Evolutionary conservation across 2,113 vertebrate genomes (phyloP), one percentile per base, ranked within the genome.

Genomic region (Suncus etruscus): DNA sequence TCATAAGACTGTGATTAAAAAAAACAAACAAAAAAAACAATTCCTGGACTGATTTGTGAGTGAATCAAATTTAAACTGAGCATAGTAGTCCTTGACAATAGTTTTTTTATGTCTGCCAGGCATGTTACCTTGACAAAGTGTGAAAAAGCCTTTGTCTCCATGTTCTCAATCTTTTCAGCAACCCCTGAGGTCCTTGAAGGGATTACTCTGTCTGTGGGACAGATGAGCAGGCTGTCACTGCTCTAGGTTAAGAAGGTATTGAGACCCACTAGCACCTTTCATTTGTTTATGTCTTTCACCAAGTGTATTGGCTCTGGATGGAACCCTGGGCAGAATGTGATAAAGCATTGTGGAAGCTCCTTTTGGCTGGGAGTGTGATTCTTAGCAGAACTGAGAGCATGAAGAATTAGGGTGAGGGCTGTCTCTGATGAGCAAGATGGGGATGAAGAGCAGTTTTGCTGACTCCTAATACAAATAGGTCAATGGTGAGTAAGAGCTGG

Each of bases 61-160:
- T 84, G 69, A 70, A 50, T 48, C 6, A 54, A 75, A 78, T 39
- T 91, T 84, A 82, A 93, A 50, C 48, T 20, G 45, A 85, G 6
- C 16, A 29, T 48, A 27, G 20, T 24, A 73, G 58, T 78, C 50
- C 16, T 77, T 75, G 81, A n/a, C 8, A 39, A 15, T 58, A 78
- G 20, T 20, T 61, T 8, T 8, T 70, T 87, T 39, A 31, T 84
- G 31, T 74, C 50, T 81, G 18, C 58, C 58, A 87, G 45, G 4
- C 25, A 87, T 27, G 89, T 94, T 91, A 63, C 63, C 77, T 87
- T 48, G 58, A 20, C 18, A 84, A 65, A 83, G 32, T 16, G 10
- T 50, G 11, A 29, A 66, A 39, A 66, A 27, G 24, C 10, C 7
- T 88, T 65, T 51, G 1, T 74, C 18, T 73, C 29, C 73, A 68